Percentiles rank a stretch among this genome's conserved stretches.
These are phyloP conservation scores for Lysandra coridon DNA, from an alignment of 2,888 invertebrate genomes.

Conservation along the genomic window DNA sequence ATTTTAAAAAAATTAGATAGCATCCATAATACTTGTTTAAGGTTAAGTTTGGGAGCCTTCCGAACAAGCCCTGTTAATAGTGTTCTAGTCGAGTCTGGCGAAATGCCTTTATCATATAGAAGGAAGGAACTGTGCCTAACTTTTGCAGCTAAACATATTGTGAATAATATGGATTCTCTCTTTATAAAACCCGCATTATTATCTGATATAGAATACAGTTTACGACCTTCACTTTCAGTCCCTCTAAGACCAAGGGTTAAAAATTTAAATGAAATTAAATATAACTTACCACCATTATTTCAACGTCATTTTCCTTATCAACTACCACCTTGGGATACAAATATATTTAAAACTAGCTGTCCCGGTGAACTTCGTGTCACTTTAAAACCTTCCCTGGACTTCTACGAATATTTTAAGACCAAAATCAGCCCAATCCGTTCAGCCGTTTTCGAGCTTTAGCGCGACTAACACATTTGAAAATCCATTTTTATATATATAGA, in stretches of 20 bases:
- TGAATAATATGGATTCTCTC: neutral
- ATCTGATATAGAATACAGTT: neutral
- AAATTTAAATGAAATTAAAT: neutral
- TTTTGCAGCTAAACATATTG: neutral
- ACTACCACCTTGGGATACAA: neutral
- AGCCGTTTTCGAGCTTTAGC: too few species aligned
- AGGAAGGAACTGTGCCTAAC: neutral
- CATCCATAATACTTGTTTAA: neutral
- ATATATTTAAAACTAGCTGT: neutral
- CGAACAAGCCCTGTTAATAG: neutral
- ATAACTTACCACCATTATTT: neutral
- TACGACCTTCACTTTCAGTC: neutral
- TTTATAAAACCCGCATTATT: neutral
- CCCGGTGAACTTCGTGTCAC: too few species aligned
- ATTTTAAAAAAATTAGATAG: neutral
- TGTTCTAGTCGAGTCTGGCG: neutral
- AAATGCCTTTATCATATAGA: neutral
- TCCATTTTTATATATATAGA: too few species aligned
- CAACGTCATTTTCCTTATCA: neutral
- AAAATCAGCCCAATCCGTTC: too few species aligned
- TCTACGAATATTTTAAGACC: too few species aligned
- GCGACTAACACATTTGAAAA: too few species aligned
- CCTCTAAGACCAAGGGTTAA: neutral
- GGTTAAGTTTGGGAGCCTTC: slow-evolving; percentile 1
- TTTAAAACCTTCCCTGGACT: too few species aligned